Conservation (phyloP, 1,140 invertebrate genomes). For the Luehdorfia chinensis region DNA sequence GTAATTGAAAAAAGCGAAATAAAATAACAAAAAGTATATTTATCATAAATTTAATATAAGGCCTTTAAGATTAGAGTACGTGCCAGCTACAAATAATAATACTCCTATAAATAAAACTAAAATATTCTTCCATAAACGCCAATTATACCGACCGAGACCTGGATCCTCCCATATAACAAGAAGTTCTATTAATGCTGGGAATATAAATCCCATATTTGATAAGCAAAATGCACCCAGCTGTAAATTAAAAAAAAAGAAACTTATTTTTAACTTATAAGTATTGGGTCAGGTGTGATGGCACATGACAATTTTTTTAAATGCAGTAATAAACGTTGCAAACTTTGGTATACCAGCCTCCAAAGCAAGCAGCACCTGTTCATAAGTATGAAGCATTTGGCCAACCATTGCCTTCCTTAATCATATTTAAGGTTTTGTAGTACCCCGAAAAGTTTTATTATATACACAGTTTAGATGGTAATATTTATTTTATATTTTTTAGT, state of each 20-base stretch:
- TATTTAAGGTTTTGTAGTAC: too few species aligned
- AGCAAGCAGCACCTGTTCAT: too few species aligned
- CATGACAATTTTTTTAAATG: too few species aligned
- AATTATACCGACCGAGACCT: conserved; percentile 77
- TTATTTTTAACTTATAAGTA: neutral
- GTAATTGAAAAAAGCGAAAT: neutral
- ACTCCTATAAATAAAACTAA: conserved; percentile 82
- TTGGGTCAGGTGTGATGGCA: too few species aligned
- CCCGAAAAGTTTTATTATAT: too few species aligned
- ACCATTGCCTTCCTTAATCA: too few species aligned
- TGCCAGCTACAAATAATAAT: conserved; percentile 85
- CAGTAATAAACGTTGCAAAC: too few species aligned
- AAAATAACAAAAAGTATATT: neutral
- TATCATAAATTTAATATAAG: conserved; percentile 69
- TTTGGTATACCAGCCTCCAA: too few species aligned
- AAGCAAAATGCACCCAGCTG: conserved; percentile 81
- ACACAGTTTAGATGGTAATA: too few species aligned
- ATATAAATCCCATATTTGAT: conserved; percentile 90
- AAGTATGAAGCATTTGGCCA: too few species aligned
- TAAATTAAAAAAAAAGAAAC: conserved; percentile 31
- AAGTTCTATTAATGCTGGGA: conserved; percentile 90
- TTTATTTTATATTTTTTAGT: too few species aligned
- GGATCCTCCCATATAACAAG: conserved; percentile 82
- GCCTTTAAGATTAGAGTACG: conserved; percentile 83
- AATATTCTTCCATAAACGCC: conserved; percentile 82